Evolutionary conservation across 1,140 invertebrate genomes (phyloP).

Genomic region (Notospermus geniculatus): DNA sequence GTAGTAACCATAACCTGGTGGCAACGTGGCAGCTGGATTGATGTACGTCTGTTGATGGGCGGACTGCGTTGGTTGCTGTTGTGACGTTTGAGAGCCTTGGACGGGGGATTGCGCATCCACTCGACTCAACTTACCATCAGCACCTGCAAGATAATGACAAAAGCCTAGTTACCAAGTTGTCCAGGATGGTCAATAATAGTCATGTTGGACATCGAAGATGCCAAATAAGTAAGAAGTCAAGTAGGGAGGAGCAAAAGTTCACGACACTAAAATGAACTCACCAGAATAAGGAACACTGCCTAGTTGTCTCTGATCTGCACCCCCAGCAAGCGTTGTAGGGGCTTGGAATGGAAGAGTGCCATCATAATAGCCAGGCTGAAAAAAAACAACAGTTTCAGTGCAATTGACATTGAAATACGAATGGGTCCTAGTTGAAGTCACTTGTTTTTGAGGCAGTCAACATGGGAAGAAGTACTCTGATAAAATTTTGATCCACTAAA

Average conservation of each 20-base stretch:
- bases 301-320: slow-evolving; percentile 63
- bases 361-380: slow-evolving; percentile 64
- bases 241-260: neutral
- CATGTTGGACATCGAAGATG: too few relatives aligned
- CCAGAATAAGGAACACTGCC: slow-evolving; percentile 74
- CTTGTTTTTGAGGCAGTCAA: too few relatives aligned
- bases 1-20: slow-evolving; percentile 69
- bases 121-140: slow-evolving; percentile 72
- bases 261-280: slow-evolving; percentile 24
- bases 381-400: too few relatives aligned
- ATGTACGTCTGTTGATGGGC: slow-evolving; percentile 56
- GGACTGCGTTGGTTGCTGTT: slow-evolving; percentile 63
- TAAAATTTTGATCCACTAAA: too few relatives aligned
- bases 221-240: too few relatives aligned
- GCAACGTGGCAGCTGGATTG: slow-evolving; percentile 52
- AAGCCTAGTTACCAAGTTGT: too few relatives aligned
- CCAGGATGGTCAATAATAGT: too few relatives aligned
- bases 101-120: slow-evolving; percentile 82
- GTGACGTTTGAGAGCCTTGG: slow-evolving; percentile 67
- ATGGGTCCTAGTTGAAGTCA: too few relatives aligned
- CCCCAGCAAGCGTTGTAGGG: slow-evolving; percentile 62
- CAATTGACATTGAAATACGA: too few relatives aligned
- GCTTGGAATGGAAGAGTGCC: slow-evolving; percentile 59
- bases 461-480: too few relatives aligned
- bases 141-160: slow-evolving; percentile 56